Conservation (phyloP, 2,113 vertebrate genomes). For the Girardinichthys multiradiatus region DNA sequence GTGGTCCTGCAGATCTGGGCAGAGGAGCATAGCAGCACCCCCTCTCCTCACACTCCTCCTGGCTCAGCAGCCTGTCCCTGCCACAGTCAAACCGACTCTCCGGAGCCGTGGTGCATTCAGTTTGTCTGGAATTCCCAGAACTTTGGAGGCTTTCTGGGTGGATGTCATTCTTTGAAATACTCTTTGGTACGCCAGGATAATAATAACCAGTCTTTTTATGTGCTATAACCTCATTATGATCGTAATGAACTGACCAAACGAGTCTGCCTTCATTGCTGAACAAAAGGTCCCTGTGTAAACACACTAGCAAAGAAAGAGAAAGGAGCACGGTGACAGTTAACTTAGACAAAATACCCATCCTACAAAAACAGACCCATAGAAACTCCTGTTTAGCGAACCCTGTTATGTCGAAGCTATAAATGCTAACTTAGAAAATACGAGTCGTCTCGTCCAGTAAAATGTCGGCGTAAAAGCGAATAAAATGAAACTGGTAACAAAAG, state of each 20-base stretch:
- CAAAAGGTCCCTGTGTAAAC: background rate
- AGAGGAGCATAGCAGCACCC: constrained; percentile 69
- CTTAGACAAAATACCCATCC: constrained; percentile 29
- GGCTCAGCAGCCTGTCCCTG: constrained; percentile 53
- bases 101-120: constrained; percentile 36
- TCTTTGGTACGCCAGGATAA: background rate
- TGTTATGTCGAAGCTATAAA: background rate
- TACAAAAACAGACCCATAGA: background rate
- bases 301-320: constrained; percentile 10
- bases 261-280: background rate
- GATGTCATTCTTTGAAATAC: rapidly evolving
- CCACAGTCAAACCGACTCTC: constrained; percentile 68
- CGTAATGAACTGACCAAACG: background rate
- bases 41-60: constrained; percentile 55
- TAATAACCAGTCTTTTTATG: background rate
- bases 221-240: rapidly evolving
- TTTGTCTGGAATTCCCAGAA: background rate
- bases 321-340: constrained; percentile 12
- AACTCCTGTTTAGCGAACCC: background rate
- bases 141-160: background rate
- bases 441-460: too few relatives aligned
- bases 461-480: background rate
- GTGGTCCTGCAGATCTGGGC: constrained; percentile 41
- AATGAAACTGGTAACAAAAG: background rate
- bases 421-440: background rate